Evolutionary conservation across 2,888 invertebrate genomes (phyloP), one percentile per base, ranked within the genome.

Genomic region (Tetragonisca angustula): DNA sequence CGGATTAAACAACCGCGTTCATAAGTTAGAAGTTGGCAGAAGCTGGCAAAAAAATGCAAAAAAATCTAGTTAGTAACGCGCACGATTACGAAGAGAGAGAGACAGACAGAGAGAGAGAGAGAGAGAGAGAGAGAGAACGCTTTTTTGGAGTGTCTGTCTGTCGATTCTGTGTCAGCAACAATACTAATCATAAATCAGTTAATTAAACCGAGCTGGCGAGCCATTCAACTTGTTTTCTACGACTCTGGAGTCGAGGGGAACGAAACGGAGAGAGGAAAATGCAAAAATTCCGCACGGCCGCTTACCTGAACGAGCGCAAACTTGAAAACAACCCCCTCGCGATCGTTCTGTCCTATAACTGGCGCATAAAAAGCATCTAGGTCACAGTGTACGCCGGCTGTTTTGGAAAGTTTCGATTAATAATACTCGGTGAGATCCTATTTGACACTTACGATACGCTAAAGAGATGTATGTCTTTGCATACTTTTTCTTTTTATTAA

Each of bases 241-340:
- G 11, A 54, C 77, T n/a, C 78, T 32, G 62, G 24, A 73, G 62
- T 70, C 43, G 19, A 54, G n/a, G 19, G 13, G 9, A 43, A 19
- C 11, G 59, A 11, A 68, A 27, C 49, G 19, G 24, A 24, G 27
- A 19, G 11, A 27, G 17, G 19, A 50, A 62, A 50, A 61, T 64
- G 67, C 49, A 65, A 68, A 70, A 17, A 21, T 64, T 4, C 36
- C 52, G 54, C 21, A 15, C 27, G 62, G 27, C 27, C 43, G 15
- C 70, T 36, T 79, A 79, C 62, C 50, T 54, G 68, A 72, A 50
- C 67, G 32, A 19, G 27, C 62, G 24, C 24, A 64, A 75, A 68
- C 61, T 68, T 75, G 79, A 79, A 74, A 79, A 76, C 82, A 79
- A 79, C 64, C 36, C 72, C 69, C 27, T 32, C 59, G 81, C 64